Base-by-base conservation (phyloP, 2,797 vertebrate genomes). In the Steatocranus sp. region DNA sequence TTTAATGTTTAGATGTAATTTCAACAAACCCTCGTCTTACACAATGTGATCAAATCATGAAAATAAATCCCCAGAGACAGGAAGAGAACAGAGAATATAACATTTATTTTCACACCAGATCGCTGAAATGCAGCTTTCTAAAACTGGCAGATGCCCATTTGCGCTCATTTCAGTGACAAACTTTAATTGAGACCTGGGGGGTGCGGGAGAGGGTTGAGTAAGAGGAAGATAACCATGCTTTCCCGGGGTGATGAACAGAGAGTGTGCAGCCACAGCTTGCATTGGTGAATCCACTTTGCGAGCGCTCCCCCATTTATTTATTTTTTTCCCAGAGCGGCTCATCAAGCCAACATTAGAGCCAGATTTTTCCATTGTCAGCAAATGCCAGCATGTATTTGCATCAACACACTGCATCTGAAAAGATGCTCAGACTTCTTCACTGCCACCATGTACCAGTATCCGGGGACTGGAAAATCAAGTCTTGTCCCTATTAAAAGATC, bases 291-390 rank as follows among this genome's bases (percentile, higher is more conserved):
- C 85, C 66, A 90, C 84, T 89, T 89, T 90, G 86, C 27, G 20
- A 87, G 75, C 81, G 70, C 78, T 43, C 34, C 56, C 78, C 18
- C n/a, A 4, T 38, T 17, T 23, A n/a, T n/a, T n/a, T n/a, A n/a
- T n/a, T 36, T 12, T 84, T 81, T 86, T 84, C 75, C 93, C 94
- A 93, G 91, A 91, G 90, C 63, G 63, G 83, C 91, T 94, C 92
- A 95, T 96, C 95, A 91, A 90, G 84, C 89, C 90, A 83, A 89
- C 88, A 93, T 94, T 93, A 94, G 86, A 92, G 87, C 83, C 83
- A 17, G 79, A 89, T 88, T 94, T 92, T 89, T 46, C 79, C 90
- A 92, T 94, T 94, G 95, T 96, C 95, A 95, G 93, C 93, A 94
- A 93, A 95, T 91, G 94, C 91, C 94, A 93, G 87, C 84, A 75